Conservation (phyloP, 2,888 invertebrate genomes). For the Strigamia maritima region DNA sequence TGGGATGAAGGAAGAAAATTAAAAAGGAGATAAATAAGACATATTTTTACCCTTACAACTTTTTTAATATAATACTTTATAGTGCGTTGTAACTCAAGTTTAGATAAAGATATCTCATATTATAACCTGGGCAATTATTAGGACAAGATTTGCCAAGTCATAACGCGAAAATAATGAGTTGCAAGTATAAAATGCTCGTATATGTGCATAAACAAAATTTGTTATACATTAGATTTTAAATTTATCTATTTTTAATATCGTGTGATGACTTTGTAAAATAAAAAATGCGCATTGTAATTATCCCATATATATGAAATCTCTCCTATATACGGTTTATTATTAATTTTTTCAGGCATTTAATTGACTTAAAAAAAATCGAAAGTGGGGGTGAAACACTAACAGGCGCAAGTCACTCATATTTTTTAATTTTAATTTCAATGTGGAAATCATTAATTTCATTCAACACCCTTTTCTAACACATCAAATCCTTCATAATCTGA, state of each 20-base stretch:
- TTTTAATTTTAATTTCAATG: constrained; percentile 27
- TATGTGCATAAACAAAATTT: background rate
- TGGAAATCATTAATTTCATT: constrained; percentile 30
- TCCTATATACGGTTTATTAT: background rate
- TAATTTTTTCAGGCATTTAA: background rate
- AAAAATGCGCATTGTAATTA: background rate
- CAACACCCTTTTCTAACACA: background rate
- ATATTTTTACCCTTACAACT: background rate
- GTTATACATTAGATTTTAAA: background rate
- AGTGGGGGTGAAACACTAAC: background rate
- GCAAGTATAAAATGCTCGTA: background rate
- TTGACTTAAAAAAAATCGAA: background rate
- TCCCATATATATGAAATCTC: too few relatives aligned
- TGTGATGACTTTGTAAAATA: background rate
- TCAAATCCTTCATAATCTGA: background rate
- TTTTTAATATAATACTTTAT: background rate
- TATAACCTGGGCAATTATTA: background rate
- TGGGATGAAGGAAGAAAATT: background rate
- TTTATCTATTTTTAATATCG: background rate
- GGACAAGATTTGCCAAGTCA: constrained; percentile 8
- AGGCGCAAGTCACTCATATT: constrained; percentile 28
- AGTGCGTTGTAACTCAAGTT: background rate
- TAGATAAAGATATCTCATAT: background rate
- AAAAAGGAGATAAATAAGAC: background rate
- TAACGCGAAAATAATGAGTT: constrained; percentile 24